Evolutionary conservation across 2,113 vertebrate genomes (phyloP).

Genomic region (Arizona elegans): DNA sequence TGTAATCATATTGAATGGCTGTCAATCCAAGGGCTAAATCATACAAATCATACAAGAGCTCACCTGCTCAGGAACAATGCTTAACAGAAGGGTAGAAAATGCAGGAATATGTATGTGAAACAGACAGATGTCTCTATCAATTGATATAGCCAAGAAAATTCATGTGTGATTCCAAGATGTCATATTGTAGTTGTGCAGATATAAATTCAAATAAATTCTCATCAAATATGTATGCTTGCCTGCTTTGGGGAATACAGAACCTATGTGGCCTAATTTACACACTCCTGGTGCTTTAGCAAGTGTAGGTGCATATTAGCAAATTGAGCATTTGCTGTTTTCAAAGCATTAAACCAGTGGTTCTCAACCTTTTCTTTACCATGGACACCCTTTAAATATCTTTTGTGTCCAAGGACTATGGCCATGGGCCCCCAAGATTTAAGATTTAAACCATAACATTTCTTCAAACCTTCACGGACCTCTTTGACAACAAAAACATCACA

Average conservation of each 20-base stretch:
- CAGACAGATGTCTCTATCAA: neutral
- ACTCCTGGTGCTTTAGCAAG: neutral
- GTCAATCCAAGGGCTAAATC: neutral
- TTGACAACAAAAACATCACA: neutral
- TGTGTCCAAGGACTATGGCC: neutral
- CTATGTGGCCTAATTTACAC: too few species aligned
- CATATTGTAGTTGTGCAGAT: neutral
- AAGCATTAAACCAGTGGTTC: neutral
- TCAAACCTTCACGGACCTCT: neutral
- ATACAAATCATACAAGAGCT: neutral
- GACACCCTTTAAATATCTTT: neutral
- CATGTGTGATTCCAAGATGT: neutral
- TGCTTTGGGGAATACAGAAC: neutral
- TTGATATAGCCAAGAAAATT: neutral
- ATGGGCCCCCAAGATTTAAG: neutral
- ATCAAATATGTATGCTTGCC: neutral
- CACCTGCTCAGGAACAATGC: neutral
- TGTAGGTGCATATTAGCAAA: neutral
- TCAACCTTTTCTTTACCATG: neutral
- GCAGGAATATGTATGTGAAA: neutral
- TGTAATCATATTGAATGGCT: neutral
- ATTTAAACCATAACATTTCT: neutral
- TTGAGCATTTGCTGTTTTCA: neutral
- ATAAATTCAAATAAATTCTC: neutral
- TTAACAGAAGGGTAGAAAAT: neutral